Base-by-base conservation (phyloP, 2,113 vertebrate genomes). In the Bathybates hornii region DNA sequence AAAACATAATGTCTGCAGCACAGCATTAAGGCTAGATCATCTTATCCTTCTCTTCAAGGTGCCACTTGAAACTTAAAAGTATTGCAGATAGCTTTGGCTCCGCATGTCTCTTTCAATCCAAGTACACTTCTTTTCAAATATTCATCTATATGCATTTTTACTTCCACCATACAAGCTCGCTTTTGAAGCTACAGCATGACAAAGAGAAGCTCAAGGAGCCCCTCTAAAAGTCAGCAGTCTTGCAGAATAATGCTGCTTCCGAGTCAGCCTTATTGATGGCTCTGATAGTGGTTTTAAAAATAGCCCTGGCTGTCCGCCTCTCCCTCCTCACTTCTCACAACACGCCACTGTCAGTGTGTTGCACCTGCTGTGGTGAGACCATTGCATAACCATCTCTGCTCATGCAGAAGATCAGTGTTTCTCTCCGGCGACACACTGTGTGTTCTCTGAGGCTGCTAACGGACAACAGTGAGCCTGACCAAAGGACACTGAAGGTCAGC, bases 221-320 rank as follows among this genome's bases (percentile, higher is more conserved):
- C 52, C 82, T 53, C 43, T 85, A 57, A 71, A 86, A 52, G 66
- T 82, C 87, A 66, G 91, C 88, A 53, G 63, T 57, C 80, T 14
- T 4, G 32, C 63, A 68, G 84, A 79, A 86, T 80, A 53, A 82
- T 13, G 87, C 73, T 29, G 56, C 81, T 87, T 83, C 84, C 12
- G 79, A 79, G 71, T 45, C 32, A 50, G 87, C 91, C 84, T 82
- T 24, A 36, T 27, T 52, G 86, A 88, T 89, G 89, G 82, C 88
- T 89, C 76, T 6, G 61, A 76, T 87, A 84, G 88, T 82, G 86
- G 53, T 76, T 93, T 90, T 95, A 95, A 93, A 96, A 95, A 96
- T 95, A 95, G 92, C 85, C 71, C 73, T 90, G 91, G 93, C 93
- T 91, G 91, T 93, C 88, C 80, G 85, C 92, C 87, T 89, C 90